Base-by-base conservation (phyloP, 1,140 invertebrate genomes). In the Drosophila tani region DNA sequence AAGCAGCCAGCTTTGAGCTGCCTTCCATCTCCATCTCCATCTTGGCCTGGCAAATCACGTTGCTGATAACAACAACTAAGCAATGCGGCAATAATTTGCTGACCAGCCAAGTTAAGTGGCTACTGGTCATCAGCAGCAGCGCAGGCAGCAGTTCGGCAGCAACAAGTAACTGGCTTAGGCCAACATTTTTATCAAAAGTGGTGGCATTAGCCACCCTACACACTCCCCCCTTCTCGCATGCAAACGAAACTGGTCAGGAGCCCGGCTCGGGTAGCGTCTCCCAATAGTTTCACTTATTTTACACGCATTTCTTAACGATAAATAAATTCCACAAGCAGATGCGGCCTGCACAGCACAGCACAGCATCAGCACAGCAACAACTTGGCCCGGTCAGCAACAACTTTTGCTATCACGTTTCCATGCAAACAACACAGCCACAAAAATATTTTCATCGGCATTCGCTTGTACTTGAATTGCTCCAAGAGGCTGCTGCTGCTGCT, bases 231-330 rank as follows among this genome's bases (percentile, higher is more conserved):
- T n/a, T 24, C 19, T 11, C 17, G 53, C 56, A 64, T 64, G 29
- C 68, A 47, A 73, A 55, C 40, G 58, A 87, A 87, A 87, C 84
- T 88, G 84, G 84, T 87, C 84, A 84, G 76, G 76, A 64, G 49
- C 58, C 41, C 17, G 14, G 50, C 5, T 6, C 17, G 43, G 53
- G 58, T 64, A 51, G 67, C 75, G 79, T 56, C 84, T 81, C 79
- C 84, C 84, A 87, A 87, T 87, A 87, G 84, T 87, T 87, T 87
- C 84, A 87, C 84, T 87, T 87, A 87, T 87, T 87, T 87, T 87
- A 87, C 84, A 87, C 84, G 85, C 84, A 87, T 87, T 87, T 87
- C 84, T 87, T 83, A 88, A 88, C 84, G 84, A 87, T 87, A 87
- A 87, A 87, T 88, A 88, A 87, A 87, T 87, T 88, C 84, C 84